These are phyloP conservation scores for Sinocyclocheilus anshuiensis DNA, from an alignment of 2,113 vertebrate species.

Conservation along the genomic window DNA sequence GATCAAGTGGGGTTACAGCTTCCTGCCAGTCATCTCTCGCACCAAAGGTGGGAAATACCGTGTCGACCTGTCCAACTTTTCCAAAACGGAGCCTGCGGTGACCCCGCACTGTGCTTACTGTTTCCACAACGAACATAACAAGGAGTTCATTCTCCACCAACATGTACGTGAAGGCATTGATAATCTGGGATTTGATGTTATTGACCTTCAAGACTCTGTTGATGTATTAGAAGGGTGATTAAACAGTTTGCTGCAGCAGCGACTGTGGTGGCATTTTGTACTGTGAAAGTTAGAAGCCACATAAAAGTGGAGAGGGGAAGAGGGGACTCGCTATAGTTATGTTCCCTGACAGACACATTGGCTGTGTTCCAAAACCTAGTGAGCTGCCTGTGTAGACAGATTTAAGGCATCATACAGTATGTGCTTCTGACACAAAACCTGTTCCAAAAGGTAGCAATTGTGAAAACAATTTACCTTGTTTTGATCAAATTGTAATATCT, in stretches of 20 bases:
- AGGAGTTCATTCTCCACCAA: slow-evolving; percentile 50
- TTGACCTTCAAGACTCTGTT: slow-evolving; percentile 62
- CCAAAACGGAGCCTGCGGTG: slow-evolving; percentile 72
- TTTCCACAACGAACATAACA: slow-evolving; percentile 60
- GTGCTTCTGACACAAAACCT: background rate
- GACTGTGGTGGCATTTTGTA: background rate
- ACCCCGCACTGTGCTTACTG: slow-evolving; percentile 74
- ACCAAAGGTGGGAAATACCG: slow-evolving; percentile 89
- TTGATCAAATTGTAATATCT: background rate
- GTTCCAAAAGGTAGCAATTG: background rate
- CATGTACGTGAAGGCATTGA: slow-evolving; percentile 68
- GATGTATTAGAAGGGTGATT: slow-evolving; percentile 67
- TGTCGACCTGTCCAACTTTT: slow-evolving; percentile 93
- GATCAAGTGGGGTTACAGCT: slow-evolving; percentile 93
- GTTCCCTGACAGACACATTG: background rate
- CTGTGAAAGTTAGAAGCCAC: background rate
- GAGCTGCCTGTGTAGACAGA: background rate
- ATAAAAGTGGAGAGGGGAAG: background rate
- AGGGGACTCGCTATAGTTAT: background rate
- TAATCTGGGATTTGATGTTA: slow-evolving; percentile 73
- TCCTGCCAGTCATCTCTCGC: slow-evolving; percentile 88
- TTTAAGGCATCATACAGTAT: background rate
- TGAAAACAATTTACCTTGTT: background rate
- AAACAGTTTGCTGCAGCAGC: background rate
- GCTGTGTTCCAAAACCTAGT: background rate